Evolutionary conservation across 2,888 invertebrate genomes (phyloP), one percentile per base, ranked within the genome.

Genomic region (Pantelozetes paolii): DNA sequence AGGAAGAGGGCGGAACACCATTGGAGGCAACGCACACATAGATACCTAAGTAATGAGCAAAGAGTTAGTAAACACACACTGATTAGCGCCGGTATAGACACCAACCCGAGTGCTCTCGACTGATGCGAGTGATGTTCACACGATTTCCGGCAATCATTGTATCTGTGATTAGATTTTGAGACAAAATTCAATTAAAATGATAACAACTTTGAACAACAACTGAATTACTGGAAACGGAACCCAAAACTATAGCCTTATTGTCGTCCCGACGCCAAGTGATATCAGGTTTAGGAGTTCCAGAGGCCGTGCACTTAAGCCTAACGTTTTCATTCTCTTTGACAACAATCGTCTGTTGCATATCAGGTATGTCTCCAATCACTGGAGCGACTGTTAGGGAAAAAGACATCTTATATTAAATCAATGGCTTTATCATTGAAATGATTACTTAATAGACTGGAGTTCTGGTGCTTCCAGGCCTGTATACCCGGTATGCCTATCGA

Each of bases 11-110:
- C 54, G 90, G 88, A 80, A 95, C 88, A 1, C 93, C 94, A 81
- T 96, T 96, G 82, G 89, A 88, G 30, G 92, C 92, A 5, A 88
- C 84, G 79, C 91, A 91, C 76, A 87, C 86, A 81, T 91, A 91
- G 72, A 86, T 86, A 72, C 90, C 91, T 83, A 57, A 28, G n/a
- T 20, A 9, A 48, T 11, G 48, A 36, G 18, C 73, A 71, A 3
- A 70, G 6, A 71, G n/a, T n/a, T n/a, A n/a, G n/a, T n/a, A n/a
- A n/a, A n/a, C n/a, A n/a, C n/a, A n/a, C n/a, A n/a, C n/a, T n/a
- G n/a, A n/a, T n/a, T n/a, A n/a, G n/a, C n/a, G n/a, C n/a, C n/a
- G n/a, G n/a, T n/a, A n/a, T n/a, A n/a, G 15, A 72, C n/a, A 72
- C 59, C 23, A 57, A 72, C 90, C 91, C 82, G 89, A 89, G 80